phyloP scores from a whole-genome alignment of 1,140 invertebrate genomes.

The Meloidogyne floridensis region DNA sequence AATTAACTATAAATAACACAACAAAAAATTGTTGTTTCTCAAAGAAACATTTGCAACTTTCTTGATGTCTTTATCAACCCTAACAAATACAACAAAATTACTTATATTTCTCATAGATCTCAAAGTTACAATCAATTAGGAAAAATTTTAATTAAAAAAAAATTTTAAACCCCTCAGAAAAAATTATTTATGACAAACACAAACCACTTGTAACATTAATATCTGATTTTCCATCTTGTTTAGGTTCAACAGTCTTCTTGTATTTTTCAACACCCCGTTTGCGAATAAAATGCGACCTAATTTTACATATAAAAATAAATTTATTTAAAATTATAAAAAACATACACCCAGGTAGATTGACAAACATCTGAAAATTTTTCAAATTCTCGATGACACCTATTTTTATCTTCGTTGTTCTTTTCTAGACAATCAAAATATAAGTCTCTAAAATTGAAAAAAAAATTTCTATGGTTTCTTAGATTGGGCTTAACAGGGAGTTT shows the following conservation, averaged over 20 bases:
- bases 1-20: too few species aligned
- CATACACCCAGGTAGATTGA: constrained; percentile 30
- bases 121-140: too few species aligned
- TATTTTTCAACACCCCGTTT: constrained; percentile 22
- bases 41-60: too few species aligned
- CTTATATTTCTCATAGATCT: too few species aligned
- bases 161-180: too few species aligned
- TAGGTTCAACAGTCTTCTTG: constrained; percentile 11
- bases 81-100: too few species aligned
- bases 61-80: too few species aligned
- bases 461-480: not conserved
- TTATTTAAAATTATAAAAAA: not conserved
- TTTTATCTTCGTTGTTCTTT: constrained; percentile 15
- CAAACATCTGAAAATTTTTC: constrained; percentile 15
- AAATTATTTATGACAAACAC: not conserved
- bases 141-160: too few species aligned
- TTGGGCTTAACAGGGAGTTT: too few species aligned
- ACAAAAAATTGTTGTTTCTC: too few species aligned
- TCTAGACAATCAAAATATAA: constrained; percentile 31
- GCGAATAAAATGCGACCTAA: constrained; percentile 32
- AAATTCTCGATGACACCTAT: constrained; percentile 25
- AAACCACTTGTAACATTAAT: not conserved
- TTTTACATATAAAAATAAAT: constrained; percentile 6
- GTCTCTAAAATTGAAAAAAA: constrained; percentile 16
- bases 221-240: not conserved